phyloP scores from a whole-genome alignment of 2,113 vertebrate species.

The Podiceps cristatus region DNA sequence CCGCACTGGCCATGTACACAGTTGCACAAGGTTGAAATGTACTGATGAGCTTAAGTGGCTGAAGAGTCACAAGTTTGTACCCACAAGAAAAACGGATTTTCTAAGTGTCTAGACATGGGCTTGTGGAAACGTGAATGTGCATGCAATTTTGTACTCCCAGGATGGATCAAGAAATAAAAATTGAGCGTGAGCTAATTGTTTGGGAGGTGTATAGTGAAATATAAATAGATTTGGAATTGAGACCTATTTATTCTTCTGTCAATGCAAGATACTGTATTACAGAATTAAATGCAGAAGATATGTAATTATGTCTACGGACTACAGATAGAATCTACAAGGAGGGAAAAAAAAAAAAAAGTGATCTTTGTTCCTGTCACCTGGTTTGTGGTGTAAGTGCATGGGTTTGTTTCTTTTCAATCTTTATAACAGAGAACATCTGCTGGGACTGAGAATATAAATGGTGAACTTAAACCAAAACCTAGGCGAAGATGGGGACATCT shows the following conservation, averaged over 20 bases:
- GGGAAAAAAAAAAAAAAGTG: background rate
- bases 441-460: constrained; percentile 79
- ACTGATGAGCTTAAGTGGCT: background rate
- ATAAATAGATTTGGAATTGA: background rate
- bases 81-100: background rate
- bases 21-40: background rate
- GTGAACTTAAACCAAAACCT: constrained; percentile 82
- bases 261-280: background rate
- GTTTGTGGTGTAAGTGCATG: background rate
- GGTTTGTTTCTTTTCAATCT: background rate
- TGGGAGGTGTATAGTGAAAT: background rate
- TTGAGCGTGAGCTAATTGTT: background rate
- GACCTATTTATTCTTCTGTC: background rate
- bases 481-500: constrained; percentile 87
- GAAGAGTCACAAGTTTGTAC: background rate
- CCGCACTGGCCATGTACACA: background rate
- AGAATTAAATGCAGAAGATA: background rate
- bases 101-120: background rate
- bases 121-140: background rate
- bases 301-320: rapidly evolving
- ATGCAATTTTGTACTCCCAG: background rate
- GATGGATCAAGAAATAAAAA: background rate
- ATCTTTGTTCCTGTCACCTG: background rate
- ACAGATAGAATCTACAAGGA: background rate
- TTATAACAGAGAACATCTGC: constrained; percentile 73